These are phyloP conservation scores for Phasia obesa DNA, from an alignment of 2,888 invertebrate species.

Conservation along the genomic window DNA sequence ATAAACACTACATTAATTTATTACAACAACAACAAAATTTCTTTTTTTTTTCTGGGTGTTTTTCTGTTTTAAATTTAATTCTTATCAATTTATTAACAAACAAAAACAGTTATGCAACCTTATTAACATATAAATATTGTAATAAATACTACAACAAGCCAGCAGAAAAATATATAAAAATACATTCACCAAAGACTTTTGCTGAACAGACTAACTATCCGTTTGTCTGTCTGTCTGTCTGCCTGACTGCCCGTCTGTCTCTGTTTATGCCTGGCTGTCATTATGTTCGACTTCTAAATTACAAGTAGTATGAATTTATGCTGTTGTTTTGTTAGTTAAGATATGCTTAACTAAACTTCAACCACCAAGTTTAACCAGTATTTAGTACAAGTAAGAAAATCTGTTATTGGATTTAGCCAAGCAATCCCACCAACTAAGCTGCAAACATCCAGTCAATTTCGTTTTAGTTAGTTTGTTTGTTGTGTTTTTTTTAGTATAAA, in stretches of 20 bases:
- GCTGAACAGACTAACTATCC: background rate
- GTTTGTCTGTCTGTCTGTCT: background rate
- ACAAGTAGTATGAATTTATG: conserved; percentile 36
- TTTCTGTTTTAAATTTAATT: conserved; percentile 38
- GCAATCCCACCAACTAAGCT: conserved; percentile 41
- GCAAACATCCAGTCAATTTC: conserved; percentile 34
- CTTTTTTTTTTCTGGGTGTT: conserved; percentile 5
- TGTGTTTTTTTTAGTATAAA: conserved; percentile 31
- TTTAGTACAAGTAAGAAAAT: conserved; percentile 65
- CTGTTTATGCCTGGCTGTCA: background rate
- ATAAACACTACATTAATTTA: conserved; percentile 15
- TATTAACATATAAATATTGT: conserved; percentile 65
- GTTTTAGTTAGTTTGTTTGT: conserved; percentile 19
- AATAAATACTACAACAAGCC: conserved; percentile 51
- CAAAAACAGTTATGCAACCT: conserved; percentile 68
- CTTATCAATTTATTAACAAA: conserved; percentile 60
- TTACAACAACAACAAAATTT: conserved; percentile 19
- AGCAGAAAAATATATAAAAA: conserved; percentile 15
- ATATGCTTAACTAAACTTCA: conserved; percentile 58
- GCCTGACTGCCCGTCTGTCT: background rate
- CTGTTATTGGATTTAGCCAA: conserved; percentile 43
- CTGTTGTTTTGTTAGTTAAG: conserved; percentile 34
- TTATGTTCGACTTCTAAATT: conserved; percentile 45
- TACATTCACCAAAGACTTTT: conserved; percentile 15
- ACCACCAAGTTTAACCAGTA: conserved; percentile 68